phyloP scores from a whole-genome alignment of 53 echinoderm and acorn worm species.

The Mesocentrotus franciscanus region DNA sequence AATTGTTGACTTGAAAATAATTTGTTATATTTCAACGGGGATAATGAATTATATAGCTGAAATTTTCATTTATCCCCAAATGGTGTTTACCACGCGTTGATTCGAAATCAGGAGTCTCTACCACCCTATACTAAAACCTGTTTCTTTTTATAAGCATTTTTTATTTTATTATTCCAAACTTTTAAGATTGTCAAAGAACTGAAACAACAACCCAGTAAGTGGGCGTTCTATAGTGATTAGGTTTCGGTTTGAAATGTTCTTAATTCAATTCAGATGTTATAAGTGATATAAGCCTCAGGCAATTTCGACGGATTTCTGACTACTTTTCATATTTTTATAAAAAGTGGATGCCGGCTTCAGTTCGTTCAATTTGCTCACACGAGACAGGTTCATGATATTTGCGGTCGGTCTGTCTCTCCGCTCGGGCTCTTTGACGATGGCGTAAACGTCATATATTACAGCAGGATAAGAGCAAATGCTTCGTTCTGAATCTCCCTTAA shows the following conservation, averaged over 20 bases:
- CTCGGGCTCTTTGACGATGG: neutral
- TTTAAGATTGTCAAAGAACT: neutral
- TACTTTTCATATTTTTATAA: neutral
- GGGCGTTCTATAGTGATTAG: conserved; percentile 17
- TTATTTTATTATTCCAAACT: neutral
- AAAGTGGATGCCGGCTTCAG: neutral
- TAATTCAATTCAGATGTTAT: conserved; percentile 49
- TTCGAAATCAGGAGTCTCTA: too few relatives aligned
- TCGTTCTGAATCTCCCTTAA: neutral
- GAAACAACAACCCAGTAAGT: neutral
- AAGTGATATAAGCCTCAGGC: conserved; percentile 34
- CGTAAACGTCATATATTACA: neutral
- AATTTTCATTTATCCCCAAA: too few relatives aligned
- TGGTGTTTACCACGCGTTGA: too few relatives aligned
- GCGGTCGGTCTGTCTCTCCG: conserved; percentile 10
- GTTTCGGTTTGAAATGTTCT: neutral
- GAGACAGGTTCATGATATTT: conserved; percentile 26
- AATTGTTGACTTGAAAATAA: too few relatives aligned
- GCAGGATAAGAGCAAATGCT: neutral
- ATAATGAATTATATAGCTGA: too few relatives aligned
- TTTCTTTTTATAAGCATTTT: neutral
- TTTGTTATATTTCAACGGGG: too few relatives aligned
- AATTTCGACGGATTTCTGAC: conserved; percentile 26
- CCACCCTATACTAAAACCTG: too few relatives aligned
- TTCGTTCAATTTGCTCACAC: neutral